phyloP scores from a whole-genome alignment of 2,113 vertebrate genomes.

The Cygnus atratus region DNA sequence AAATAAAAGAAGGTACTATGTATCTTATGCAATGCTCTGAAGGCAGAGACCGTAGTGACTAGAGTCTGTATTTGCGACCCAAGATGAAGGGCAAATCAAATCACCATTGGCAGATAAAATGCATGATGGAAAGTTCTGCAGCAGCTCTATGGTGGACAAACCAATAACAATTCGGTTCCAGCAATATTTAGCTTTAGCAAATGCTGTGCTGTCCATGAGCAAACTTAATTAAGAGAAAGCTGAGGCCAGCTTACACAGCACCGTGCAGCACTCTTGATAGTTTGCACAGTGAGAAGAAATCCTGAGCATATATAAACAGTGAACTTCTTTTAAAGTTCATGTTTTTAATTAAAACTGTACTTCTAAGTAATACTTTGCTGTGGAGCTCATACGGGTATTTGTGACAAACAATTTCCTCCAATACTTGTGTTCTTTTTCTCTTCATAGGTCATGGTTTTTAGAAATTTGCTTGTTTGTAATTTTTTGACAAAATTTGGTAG shows the following conservation, averaged over 20 bases:
- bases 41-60: not conserved
- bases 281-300: conserved; percentile 44
- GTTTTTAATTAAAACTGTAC: conserved; percentile 47
- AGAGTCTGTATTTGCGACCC: not conserved
- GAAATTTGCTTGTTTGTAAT: not conserved
- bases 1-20: not conserved
- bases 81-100: conserved; percentile 36
- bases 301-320: not conserved
- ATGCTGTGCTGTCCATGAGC: conserved; percentile 21
- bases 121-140: conserved; percentile 10
- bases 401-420: not conserved
- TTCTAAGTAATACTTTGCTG: not conserved
- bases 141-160: not conserved
- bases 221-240: conserved; percentile 62
- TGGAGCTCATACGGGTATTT: not conserved
- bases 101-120: conserved; percentile 30
- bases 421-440: not conserved
- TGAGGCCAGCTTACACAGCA: conserved; percentile 31
- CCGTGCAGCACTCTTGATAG: not conserved
- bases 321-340: conserved; percentile 41
- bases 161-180: not conserved
- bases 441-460: not conserved
- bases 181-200: conserved; percentile 54
- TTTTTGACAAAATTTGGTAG: not conserved
- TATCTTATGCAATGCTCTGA: not conserved